These are phyloP conservation scores for Drosophila santomea DNA, from an alignment of 1,140 invertebrate genomes.

Conservation along the genomic window DNA sequence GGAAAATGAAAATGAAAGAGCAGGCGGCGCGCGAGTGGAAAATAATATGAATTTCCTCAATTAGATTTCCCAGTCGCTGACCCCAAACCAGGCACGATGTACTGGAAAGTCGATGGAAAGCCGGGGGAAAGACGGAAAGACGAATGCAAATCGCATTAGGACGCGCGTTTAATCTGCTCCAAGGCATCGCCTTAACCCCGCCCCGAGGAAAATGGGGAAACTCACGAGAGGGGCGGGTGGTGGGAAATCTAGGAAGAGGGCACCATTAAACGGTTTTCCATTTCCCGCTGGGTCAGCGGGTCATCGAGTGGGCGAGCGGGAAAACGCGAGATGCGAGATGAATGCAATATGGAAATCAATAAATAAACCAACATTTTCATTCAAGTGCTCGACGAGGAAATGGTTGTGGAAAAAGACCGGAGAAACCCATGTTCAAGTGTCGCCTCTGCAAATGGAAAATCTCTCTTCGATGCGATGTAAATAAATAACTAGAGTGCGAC, in stretches of 20 bases:
- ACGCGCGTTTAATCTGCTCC: conserved; percentile 64
- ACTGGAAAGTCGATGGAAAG: conserved; percentile 9
- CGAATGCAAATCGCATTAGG: conserved; percentile 72
- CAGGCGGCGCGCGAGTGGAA: conserved; percentile 33
- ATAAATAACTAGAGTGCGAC: background rate
- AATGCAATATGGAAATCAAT: conserved; percentile 39
- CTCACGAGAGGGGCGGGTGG: conserved; percentile 9
- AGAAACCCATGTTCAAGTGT: conserved; percentile 18
- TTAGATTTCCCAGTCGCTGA: conserved; percentile 58
- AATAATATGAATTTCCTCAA: conserved; percentile 74
- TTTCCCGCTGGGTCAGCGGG: conserved; percentile 31
- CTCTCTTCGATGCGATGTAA: conserved; percentile 1
- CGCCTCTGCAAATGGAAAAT: conserved; percentile 4
- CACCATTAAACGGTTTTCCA: conserved; percentile 17
- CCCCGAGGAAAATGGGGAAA: conserved; percentile 21
- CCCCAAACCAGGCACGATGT: conserved; percentile 28
- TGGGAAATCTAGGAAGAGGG: conserved; percentile 30
- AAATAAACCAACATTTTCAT: conserved; percentile 29
- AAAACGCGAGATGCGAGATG: conserved; percentile 22
- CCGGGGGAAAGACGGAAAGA: conserved; percentile 27
- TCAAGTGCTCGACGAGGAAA: conserved; percentile 11
- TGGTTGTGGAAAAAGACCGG: conserved; percentile 1
- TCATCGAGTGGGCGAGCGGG: conserved; percentile 29
- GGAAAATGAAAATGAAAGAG: conserved; percentile 47
- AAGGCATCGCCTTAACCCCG: conserved; percentile 59